Evolutionary conservation across 1,140 invertebrate genomes (phyloP), one percentile per base, ranked within the genome.

Genomic region (Proctacanthus coquilletti): DNA sequence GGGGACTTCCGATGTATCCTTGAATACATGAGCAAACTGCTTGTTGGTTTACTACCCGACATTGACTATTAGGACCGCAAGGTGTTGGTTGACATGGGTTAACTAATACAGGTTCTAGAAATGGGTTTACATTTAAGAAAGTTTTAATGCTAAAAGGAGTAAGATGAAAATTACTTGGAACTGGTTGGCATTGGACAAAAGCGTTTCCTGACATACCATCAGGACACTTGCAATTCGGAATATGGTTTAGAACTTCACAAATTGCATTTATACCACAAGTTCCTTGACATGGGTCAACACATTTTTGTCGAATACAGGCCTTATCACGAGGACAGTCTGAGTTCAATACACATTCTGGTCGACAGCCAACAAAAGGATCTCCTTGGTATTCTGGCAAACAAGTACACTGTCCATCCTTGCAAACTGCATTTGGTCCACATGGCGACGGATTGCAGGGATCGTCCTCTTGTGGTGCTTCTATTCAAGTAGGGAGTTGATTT

Each of bases 321-420:
- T 68, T 73, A 20, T 67, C 70, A 18, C 69, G 62, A 40, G 71
- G 66, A 46, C 81, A 84, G 47, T 86, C 81, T 18, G 77, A 71
- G 52, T 84, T 84, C 9, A 74, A 75, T 2, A 81, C 77, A 50
- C 80, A 84, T 65, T 84, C 78, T 4, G 80, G 79, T 48, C 76
- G 66, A 50, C 80, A 84, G 5, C 79, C 77, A 11, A 71, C 71
- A 46, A 81, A 82, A 20, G 80, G 80, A 60, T 84, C 80, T 23
- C 80, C 80, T 44, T 76, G 78, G 50, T 80, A 83, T 50, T 77
- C 78, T 2, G 74, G 65, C 36, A 77, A 54, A 48, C 80, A 84
- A 4, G 69, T 64, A 51, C 80, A 84, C n/a, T 77, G 75, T 17
- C 78, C 80, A 61, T 80, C 78, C 52, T 75, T 75, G 51, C 80